phyloP scores from a whole-genome alignment of 2,113 vertebrate genomes.

The Petromus typicus region DNA sequence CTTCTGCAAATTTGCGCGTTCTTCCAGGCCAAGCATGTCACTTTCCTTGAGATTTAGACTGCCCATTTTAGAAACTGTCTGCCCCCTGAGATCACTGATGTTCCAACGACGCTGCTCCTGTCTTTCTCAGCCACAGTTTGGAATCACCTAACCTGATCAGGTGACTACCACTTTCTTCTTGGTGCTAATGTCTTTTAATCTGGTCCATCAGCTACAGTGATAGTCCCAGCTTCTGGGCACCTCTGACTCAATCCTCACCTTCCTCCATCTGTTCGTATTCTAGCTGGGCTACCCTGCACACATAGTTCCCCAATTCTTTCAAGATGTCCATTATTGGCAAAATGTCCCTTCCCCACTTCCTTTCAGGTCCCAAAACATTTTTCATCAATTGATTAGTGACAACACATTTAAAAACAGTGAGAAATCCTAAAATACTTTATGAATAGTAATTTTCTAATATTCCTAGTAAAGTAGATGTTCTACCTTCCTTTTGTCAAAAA shows the following conservation, averaged over 20 bases:
- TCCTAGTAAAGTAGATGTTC: not conserved
- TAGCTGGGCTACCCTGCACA: not conserved
- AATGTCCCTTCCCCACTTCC: not conserved
- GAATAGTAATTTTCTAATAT: not conserved
- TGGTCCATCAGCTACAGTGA: not conserved
- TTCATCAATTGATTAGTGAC: not conserved
- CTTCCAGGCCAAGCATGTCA: no score
- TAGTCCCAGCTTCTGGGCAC: not conserved
- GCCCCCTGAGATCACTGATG: not conserved
- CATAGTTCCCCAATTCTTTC: not conserved
- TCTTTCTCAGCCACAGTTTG: not conserved
- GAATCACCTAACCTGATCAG: fast-evolving
- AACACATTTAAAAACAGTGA: not conserved
- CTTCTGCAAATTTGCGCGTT: not conserved
- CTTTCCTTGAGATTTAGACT: not conserved
- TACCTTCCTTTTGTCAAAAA: not conserved
- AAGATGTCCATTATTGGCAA: not conserved
- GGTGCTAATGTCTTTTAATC: not conserved
- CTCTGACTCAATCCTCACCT: fast-evolving
- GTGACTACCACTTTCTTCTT: not conserved
- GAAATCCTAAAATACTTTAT: not conserved
- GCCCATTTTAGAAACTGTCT: not conserved
- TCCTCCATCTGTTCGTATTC: not conserved
- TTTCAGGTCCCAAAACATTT: not conserved
- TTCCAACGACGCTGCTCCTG: not conserved